Evolutionary conservation across 1,140 invertebrate genomes (phyloP), one percentile per base, ranked within the genome.

Genomic region (Micrasema minimum): DNA sequence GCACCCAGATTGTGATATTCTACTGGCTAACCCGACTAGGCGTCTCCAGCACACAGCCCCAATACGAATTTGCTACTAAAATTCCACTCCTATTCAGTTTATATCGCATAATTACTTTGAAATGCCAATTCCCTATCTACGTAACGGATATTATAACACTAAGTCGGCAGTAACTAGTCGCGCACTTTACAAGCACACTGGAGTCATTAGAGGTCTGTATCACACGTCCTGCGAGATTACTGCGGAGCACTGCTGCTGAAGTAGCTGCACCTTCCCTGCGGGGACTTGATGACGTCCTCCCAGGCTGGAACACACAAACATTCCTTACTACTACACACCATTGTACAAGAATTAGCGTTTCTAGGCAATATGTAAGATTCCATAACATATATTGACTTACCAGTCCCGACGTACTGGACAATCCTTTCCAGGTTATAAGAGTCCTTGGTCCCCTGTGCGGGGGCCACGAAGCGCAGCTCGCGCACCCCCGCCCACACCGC

Each of bases 361-460:
- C n/a, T n/a, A n/a, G n/a, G n/a, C n/a, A n/a, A n/a, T n/a, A n/a
- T n/a, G n/a, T n/a, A n/a, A n/a, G n/a, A n/a, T n/a, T n/a, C n/a
- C 26, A 31, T 2, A 31, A 31, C 7, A 7, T 31, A 31, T 31
- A 31, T 31, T 31, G 26, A 14, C 86, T 82, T 75, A 90, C 89
- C 87, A 75, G 82, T 75, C 53, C 85, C 87, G 74, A 90, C 87
- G 77, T 87, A 90, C 75, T 86, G 86, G 62, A 90, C 85, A 77
- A 90, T 87, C 77, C 88, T 88, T 74, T 88, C 87, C 76, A 88
- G 83, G 75, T 88, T 86, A 76, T 83, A 83, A 11, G 53, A 57
- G 43, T 72, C 74, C 46, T 75, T 73, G 64, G 66, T 41, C 2
- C 45, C 48, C 31, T 53, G 38, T 11, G 55, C 51, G 26, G 74